A percentile compares a stretch with the other conserved stretches of the same genome.
Evolutionary conservation across 2,113 vertebrate genomes (phyloP).

Genomic region (Mustela lutreola): DNA sequence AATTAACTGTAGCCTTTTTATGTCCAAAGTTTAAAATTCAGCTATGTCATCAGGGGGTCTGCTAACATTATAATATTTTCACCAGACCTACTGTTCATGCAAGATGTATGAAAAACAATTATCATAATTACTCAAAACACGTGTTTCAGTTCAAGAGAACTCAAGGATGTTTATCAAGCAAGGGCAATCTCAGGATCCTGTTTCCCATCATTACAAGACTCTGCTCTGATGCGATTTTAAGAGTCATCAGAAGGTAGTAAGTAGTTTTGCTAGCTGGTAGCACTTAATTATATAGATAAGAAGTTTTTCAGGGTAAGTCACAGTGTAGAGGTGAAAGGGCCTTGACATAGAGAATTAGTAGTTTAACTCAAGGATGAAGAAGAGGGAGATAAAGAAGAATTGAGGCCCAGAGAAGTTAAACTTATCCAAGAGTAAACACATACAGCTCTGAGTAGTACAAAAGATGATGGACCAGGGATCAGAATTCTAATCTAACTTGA

Average conservation of each 20-base stretch:
- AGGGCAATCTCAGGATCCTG: background rate
- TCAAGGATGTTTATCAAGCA: background rate
- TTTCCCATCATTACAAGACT: background rate
- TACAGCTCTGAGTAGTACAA: background rate
- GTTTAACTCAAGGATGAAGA: background rate
- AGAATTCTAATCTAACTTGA: background rate
- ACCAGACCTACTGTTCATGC: background rate
- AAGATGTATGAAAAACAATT: background rate
- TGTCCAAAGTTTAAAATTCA: background rate
- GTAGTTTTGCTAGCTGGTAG: background rate
- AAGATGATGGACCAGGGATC: background rate
- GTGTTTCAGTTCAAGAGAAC: background rate
- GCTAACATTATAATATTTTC: background rate
- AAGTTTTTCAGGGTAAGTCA: background rate
- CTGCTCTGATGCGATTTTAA: background rate
- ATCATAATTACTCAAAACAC: constrained; percentile 6
- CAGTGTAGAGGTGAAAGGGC: background rate
- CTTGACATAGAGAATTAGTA: background rate
- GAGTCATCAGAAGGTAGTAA: background rate
- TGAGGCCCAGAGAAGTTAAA: background rate
- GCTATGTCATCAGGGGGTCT: background rate
- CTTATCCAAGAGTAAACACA: background rate
- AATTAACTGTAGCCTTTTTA: background rate
- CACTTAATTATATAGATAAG: background rate
- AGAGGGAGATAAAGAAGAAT: background rate